Base-by-base conservation (phyloP, 2,113 vertebrate genomes). In the Grantiella picta region DNA sequence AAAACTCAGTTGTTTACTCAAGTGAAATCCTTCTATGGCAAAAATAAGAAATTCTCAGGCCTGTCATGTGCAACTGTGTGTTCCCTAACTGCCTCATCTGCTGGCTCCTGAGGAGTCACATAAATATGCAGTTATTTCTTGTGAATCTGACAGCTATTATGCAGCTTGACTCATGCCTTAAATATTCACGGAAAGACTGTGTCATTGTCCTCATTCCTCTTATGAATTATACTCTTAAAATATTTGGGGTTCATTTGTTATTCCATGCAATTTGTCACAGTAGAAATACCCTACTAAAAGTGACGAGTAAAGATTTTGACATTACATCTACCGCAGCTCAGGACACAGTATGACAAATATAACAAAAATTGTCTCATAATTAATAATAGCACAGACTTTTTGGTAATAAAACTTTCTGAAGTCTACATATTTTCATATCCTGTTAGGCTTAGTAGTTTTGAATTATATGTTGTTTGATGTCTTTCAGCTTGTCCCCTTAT, bases 401-500 rank as follows among this genome's bases (percentile, higher is more conserved):
- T 24, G 22, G 11, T 60, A 75, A 68, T 73, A 83, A 93, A 73
- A 59, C 9, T 56, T 83, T 63, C 10, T 82, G 66, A 86, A 70
- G 9, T 79, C 60, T 40, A 11, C 38, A 25, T 23, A 27, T 49
- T 4, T 77, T 88, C 25, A 63, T 82, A 36, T 56, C 28, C 19
- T 73, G 11, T 56, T 83, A 76, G 11, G 6, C 49, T 76, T 80
- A 54, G 28, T 42, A 64, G 33, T 63, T 86, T 81, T 93, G 52
- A 88, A 60, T 88, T 70, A 36, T 22, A 14, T 82, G 23, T 53
- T 86, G 11, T 89, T 94, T 96, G 1, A 33, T 92, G 61, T 79
- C 59, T 98, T 97, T 44, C 98, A 99, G 99, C 98, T 56, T 99
- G 99, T 88, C 99, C 99, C 52, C 95, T 99, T 92, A 99, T 99